A percentile compares a stretch with the other conserved stretches of the same genome.
phyloP scores from a whole-genome alignment of 2,113 vertebrate species.

The Todiramphus saurophagus region DNA sequence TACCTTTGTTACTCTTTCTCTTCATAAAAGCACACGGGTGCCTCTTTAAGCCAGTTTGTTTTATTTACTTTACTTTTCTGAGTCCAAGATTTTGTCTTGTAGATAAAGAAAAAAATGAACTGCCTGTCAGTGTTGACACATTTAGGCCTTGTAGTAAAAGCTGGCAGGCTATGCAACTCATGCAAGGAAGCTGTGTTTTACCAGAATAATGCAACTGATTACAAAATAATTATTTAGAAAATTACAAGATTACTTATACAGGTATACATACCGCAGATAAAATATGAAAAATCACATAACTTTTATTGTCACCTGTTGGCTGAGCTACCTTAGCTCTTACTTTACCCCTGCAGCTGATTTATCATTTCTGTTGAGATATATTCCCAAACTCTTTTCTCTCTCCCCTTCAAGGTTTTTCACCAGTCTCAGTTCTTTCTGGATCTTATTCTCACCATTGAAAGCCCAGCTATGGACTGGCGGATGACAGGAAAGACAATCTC shows the following conservation, averaged over 20 bases:
- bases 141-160: not conserved
- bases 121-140: not conserved
- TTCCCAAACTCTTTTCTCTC: not conserved
- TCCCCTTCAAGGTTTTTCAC: not conserved
- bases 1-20: not conserved
- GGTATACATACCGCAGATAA: not conserved
- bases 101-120: not conserved
- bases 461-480: not conserved
- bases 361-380: not conserved
- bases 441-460: not conserved
- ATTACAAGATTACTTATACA: not conserved
- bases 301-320: not conserved
- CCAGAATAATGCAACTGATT: not conserved
- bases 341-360: not conserved
- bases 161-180: not conserved
- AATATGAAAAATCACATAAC: not conserved
- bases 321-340: not conserved
- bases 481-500: not conserved
- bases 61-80: conserved; percentile 26
- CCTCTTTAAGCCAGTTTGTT: not conserved
- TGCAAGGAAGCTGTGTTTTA: not conserved
- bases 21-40: not conserved
- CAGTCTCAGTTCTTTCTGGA: not conserved
- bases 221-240: not conserved
- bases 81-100: not conserved